phyloP scores from a whole-genome alignment of 2,797 vertebrate species.

The Poecile montanus region DNA sequence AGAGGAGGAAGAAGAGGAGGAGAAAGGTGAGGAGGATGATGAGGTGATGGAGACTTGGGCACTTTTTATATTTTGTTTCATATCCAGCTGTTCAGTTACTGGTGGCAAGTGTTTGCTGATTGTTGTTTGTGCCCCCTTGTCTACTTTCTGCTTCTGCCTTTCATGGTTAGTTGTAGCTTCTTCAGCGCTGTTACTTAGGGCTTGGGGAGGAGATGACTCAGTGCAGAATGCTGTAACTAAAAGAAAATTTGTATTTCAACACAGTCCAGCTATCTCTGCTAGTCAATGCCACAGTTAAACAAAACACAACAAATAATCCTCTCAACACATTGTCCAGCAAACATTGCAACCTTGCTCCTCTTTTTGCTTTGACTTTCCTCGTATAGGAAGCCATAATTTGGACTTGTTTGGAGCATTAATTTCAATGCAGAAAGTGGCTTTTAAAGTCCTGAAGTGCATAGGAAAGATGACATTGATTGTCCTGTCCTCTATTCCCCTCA shows the following conservation, averaged over 20 bases:
- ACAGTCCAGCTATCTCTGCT: neutral
- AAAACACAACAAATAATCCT: neutral
- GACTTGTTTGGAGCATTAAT: neutral
- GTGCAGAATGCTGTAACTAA: conserved; percentile 66
- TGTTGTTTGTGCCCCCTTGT: conserved; percentile 41
- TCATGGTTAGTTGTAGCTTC: conserved; percentile 45
- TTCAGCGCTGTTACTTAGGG: conserved; percentile 41
- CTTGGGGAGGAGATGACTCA: conserved; percentile 65
- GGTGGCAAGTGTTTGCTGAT: conserved; percentile 57
- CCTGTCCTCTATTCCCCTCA: neutral
- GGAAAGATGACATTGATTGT: neutral
- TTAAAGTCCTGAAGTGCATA: neutral
- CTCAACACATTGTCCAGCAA: neutral
- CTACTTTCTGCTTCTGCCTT: conserved; percentile 46
- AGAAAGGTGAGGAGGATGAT: conserved; percentile 84
- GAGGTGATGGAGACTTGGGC: conserved; percentile 52
- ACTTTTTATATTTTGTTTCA: conserved; percentile 29
- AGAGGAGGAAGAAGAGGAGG: conserved; percentile 80
- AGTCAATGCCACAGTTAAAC: neutral
- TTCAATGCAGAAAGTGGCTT: neutral
- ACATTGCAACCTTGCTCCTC: neutral
- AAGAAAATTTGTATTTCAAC: conserved; percentile 33
- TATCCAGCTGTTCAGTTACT: conserved; percentile 57
- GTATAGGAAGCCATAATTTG: neutral
- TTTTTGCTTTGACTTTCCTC: neutral